Base-by-base conservation (phyloP, 2,888 invertebrate genomes). In the Melitaea athalia region DNA sequence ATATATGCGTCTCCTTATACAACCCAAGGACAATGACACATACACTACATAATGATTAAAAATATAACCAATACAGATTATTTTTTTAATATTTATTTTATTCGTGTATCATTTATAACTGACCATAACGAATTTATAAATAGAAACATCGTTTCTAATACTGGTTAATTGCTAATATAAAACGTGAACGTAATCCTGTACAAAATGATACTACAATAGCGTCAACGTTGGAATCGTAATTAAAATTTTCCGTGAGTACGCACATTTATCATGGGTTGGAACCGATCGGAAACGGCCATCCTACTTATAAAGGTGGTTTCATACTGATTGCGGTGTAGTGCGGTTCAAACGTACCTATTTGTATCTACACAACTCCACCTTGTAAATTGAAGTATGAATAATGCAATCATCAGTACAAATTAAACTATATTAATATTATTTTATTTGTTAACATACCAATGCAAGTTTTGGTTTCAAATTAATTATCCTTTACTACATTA, bases 211-310 rank as follows among this genome's bases (percentile, higher is more conserved):
- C n/a, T 4, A 5, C 47, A 49, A 49, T 49, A 49, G 47, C n/a
- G n/a, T 6, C 2, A 49, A 49, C 14, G 47, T 49, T 49, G n/a
- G n/a, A 49, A 55, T 33, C 33, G 31, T 33, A 55, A 55, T 55
- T 55, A 55, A 53, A 53, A 53, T 53, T n/a, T 55, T 55, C 14
- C n/a, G 6, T 33, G 31, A 33, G 53, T 33, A 14, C 7, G 14
- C 31, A 33, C 31, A n/a, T 53, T 53, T 53, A 53, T 53, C 53
- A 14, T n/a, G 53, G 14, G 33, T 33, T 14, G 31, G 53, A 33
- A 55, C 33, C 53, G 33, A 55, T 55, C 53, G 53, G 53, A 55
- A 55, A 55, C 33, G 53, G 31, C 53, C 33, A 55, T 55, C 53
- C 33, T 31, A 55, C 52, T 52, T 45, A 5, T 49, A 49, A 49